Percentiles rank a stretch among this genome's conserved stretches.
Evolutionary conservation across 2,888 invertebrate genomes (phyloP).

Genomic region (Macropis europaea): DNA sequence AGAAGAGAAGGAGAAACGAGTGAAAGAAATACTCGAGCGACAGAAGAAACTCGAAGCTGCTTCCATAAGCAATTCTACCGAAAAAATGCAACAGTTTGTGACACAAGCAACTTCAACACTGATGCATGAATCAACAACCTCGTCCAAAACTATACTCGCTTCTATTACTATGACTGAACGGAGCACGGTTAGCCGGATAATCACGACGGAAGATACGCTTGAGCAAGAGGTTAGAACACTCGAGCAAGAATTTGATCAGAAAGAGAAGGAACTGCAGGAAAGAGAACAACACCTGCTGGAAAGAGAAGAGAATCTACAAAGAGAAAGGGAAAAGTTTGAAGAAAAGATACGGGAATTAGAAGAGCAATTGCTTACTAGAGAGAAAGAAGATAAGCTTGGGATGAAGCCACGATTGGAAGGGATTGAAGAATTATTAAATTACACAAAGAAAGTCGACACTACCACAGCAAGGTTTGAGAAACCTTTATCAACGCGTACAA

Average conservation of each 20-base stretch:
- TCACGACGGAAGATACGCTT: conserved; percentile 22
- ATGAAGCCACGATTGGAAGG: background rate
- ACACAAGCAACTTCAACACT: rapidly evolving
- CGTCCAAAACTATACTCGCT: no score
- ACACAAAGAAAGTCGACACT: no score
- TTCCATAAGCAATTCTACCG: background rate
- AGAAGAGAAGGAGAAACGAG: background rate
- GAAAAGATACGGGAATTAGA: conserved; percentile 2
- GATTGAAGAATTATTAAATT: background rate
- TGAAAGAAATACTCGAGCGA: background rate
- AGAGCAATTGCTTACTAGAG: conserved; percentile 5
- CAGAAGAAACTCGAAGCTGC: background rate
- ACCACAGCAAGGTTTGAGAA: no score
- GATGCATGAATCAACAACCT: background rate
- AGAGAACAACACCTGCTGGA: conserved; percentile 20
- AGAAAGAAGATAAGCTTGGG: conserved; percentile 45
- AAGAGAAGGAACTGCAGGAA: conserved; percentile 9
- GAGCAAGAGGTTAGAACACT: conserved; percentile 48
- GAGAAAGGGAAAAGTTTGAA: conserved; percentile 47
- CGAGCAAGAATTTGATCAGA: conserved; percentile 22
- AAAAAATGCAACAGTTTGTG: background rate
- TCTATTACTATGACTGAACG: background rate
- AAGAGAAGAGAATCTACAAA: conserved; percentile 31
- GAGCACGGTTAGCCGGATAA: background rate
- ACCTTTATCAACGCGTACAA: background rate